Evolutionary conservation across 2,888 invertebrate species (phyloP).

Genomic region (Unio delphinus): DNA sequence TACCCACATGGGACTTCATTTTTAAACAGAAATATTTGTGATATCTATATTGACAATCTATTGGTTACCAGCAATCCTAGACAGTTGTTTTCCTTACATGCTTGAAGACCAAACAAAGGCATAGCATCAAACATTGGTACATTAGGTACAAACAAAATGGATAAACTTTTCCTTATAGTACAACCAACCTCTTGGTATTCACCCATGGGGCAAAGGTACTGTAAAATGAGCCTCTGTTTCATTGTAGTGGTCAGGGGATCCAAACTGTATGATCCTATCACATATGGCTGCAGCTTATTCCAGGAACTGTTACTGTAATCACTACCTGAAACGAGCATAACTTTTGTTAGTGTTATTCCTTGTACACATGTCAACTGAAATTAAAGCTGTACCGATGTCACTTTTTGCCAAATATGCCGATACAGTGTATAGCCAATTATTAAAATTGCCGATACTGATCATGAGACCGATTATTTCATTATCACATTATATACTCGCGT

Average conservation of each 20-base stretch:
- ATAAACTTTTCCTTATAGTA: not conserved
- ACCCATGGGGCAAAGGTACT: conserved; percentile 96
- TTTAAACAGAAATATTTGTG: no score
- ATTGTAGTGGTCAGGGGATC: conserved; percentile 90
- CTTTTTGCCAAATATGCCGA: no score
- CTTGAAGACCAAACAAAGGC: not conserved
- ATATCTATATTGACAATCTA: not conserved
- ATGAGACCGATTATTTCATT: no score
- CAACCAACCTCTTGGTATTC: conserved; percentile 91
- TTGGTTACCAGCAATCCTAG: no score
- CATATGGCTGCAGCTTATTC: conserved; percentile 90
- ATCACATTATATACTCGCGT: no score
- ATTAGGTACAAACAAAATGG: not conserved
- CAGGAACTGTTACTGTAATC: conserved; percentile 90
- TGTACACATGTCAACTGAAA: no score
- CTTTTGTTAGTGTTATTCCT: no score
- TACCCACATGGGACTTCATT: no score
- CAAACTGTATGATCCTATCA: conserved; percentile 91
- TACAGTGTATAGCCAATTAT: no score
- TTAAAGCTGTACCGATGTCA: no score
- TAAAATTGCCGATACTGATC: no score
- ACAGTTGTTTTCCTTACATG: no score
- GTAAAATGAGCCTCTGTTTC: conserved; percentile 91
- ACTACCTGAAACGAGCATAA: conserved; percentile 14
- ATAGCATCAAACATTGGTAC: not conserved